These are phyloP conservation scores for Schizaphis graminum DNA, from an alignment of 2,888 invertebrate species.

Conservation along the genomic window DNA sequence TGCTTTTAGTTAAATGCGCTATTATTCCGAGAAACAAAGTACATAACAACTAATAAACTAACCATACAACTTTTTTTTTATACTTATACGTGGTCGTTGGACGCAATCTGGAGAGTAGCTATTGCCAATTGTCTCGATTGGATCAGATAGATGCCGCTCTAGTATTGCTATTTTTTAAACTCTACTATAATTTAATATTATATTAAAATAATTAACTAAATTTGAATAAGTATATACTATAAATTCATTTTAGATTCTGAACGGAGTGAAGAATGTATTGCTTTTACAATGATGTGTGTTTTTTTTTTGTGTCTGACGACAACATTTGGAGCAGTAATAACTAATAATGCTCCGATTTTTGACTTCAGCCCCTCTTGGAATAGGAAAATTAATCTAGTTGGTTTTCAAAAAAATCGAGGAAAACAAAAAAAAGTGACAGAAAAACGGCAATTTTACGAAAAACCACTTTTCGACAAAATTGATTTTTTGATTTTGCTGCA, in stretches of 20 bases:
- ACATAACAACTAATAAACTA: slow-evolving; percentile 4
- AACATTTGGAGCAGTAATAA: too few species aligned
- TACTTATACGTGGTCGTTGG: neutral
- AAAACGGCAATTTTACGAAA: too few species aligned
- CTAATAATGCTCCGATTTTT: too few species aligned
- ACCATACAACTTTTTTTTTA: slow-evolving; percentile 4
- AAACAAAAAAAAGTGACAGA: too few species aligned
- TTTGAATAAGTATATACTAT: neutral
- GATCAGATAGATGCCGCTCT: slow-evolving; percentile 46
- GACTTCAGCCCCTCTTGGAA: too few species aligned
- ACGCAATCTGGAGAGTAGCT: slow-evolving; percentile 27
- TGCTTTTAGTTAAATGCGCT: neutral
- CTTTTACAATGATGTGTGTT: too few species aligned
- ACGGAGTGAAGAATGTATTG: too few species aligned
- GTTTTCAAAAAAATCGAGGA: too few species aligned
- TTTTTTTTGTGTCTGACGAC: too few species aligned
- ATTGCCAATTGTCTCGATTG: neutral
- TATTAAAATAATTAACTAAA: neutral
- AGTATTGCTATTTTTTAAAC: neutral
- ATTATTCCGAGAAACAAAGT: neutral
- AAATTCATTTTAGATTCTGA: neutral
- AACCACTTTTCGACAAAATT: too few species aligned
- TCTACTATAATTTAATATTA: neutral
- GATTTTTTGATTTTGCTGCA: too few species aligned
- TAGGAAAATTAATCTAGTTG: too few species aligned